Conservation (phyloP, 2,888 invertebrate species). For the Patella ulyssiponensis region DNA sequence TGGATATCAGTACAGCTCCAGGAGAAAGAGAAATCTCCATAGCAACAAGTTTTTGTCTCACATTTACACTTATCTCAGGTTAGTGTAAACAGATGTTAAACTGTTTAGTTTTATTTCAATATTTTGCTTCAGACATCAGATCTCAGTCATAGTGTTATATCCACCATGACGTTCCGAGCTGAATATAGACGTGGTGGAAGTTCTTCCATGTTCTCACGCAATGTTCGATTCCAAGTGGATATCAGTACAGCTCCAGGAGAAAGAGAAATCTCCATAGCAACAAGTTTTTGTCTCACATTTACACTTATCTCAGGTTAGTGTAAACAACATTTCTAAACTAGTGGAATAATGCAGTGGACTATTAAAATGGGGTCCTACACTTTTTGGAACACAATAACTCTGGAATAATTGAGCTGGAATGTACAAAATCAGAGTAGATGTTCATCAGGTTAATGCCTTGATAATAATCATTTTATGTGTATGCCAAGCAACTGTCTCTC, state of each 20-base stretch:
- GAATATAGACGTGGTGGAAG: slow-evolving; percentile 92
- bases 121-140: slow-evolving; percentile 69
- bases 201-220: slow-evolving; percentile 95
- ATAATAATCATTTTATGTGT: too few species aligned
- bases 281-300: slow-evolving; percentile 92
- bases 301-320: slow-evolving; percentile 88
- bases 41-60: slow-evolving; percentile 85
- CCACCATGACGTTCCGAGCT: slow-evolving; percentile 97
- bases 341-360: neutral
- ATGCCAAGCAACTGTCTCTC: too few species aligned
- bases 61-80: slow-evolving; percentile 95
- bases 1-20: slow-evolving; percentile 68
- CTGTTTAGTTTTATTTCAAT: too few species aligned
- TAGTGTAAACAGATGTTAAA: slow-evolving; percentile 39
- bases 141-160: slow-evolving; percentile 90
- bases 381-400: neutral
- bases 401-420: neutral
- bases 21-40: slow-evolving; percentile 56
- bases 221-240: slow-evolving; percentile 89
- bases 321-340: neutral
- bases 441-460: too few species aligned
- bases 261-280: slow-evolving; percentile 53
- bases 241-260: slow-evolving; percentile 66
- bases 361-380: neutral
- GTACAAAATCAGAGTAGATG: too few species aligned